Conservation (phyloP, 2,797 vertebrate genomes). For the Gymnothorax reevesii region DNA sequence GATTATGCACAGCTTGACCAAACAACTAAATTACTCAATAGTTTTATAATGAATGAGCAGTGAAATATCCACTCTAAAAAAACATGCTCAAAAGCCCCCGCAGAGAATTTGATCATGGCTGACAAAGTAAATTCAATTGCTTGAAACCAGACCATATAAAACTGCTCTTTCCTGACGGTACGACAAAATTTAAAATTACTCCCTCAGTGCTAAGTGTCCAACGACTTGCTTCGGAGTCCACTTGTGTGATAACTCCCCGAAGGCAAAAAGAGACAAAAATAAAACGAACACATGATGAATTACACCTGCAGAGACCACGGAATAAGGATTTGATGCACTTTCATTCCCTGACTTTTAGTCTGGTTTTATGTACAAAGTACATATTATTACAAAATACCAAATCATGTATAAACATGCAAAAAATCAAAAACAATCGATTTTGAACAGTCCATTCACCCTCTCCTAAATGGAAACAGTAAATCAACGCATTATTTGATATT, state of each 20-base stretch:
- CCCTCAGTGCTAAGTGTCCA: slow-evolving; percentile 89
- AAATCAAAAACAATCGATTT: no score
- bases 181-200: slow-evolving; percentile 65
- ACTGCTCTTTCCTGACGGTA: slow-evolving; percentile 10
- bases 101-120: background rate
- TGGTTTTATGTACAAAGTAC: no score
- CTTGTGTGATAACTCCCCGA: slow-evolving; percentile 87
- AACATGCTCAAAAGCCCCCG: background rate
- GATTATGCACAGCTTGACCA: background rate
- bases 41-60: slow-evolving; percentile 6
- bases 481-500: no score
- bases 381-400: no score
- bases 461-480: no score
- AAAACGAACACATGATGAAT: background rate
- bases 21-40: slow-evolving; percentile 15
- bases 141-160: background rate
- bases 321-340: background rate
- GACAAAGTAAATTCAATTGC: background rate
- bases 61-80: slow-evolving; percentile 34
- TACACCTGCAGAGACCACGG: no score
- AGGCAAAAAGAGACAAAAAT: slow-evolving; percentile 31
- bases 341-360: background rate
- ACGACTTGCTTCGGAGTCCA: slow-evolving; percentile 87
- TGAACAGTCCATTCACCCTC: no score
- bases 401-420: no score